Percentiles rank a stretch among this genome's conserved stretches.
These are phyloP conservation scores for Scomber scombrus DNA, from an alignment of 2,113 vertebrate species.

Conservation along the genomic window DNA sequence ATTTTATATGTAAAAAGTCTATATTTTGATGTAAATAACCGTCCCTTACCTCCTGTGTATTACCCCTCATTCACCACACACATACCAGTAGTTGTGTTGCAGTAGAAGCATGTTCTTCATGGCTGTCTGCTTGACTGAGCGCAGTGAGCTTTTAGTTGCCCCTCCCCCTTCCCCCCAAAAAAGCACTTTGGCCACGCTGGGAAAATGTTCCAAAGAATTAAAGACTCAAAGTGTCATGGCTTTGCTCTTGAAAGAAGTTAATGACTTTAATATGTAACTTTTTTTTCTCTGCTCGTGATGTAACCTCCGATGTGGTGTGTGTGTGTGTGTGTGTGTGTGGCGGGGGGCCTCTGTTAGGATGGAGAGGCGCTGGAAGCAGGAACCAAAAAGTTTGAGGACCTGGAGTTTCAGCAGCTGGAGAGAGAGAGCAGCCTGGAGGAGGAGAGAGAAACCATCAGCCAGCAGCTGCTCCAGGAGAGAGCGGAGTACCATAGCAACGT, in stretches of 20 bases:
- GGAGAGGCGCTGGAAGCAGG: conserved; percentile 91
- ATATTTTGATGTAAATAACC: background rate
- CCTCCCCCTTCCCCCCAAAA: background rate
- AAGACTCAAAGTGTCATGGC: background rate
- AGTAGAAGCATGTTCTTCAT: conserved; percentile 52
- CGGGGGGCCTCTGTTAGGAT: conserved; percentile 81
- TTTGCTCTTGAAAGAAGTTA: conserved; percentile 4
- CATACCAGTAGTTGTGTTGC: conserved; percentile 21
- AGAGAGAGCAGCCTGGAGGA: conserved; percentile 94
- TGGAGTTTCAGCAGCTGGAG: conserved; percentile 99
- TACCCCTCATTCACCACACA: background rate
- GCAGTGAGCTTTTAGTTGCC: conserved; percentile 5
- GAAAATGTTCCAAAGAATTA: background rate
- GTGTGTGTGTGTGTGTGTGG: conserved; percentile 31
- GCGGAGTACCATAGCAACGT: conserved; percentile 88
- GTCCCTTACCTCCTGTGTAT: background rate
- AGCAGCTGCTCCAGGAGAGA: conserved; percentile 91
- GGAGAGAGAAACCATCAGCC: conserved; percentile 89
- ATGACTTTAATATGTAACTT: conserved; percentile 12
- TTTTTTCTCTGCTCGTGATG: background rate
- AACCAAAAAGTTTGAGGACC: conserved; percentile 94
- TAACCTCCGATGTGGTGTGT: conserved; percentile 26
- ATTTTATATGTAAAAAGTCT: background rate
- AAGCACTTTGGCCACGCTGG: conserved; percentile 9
- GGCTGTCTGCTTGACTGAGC: conserved; percentile 51